Evolutionary conservation across 2,888 invertebrate species (phyloP).

Genomic region (Pseudococcus viburni): DNA sequence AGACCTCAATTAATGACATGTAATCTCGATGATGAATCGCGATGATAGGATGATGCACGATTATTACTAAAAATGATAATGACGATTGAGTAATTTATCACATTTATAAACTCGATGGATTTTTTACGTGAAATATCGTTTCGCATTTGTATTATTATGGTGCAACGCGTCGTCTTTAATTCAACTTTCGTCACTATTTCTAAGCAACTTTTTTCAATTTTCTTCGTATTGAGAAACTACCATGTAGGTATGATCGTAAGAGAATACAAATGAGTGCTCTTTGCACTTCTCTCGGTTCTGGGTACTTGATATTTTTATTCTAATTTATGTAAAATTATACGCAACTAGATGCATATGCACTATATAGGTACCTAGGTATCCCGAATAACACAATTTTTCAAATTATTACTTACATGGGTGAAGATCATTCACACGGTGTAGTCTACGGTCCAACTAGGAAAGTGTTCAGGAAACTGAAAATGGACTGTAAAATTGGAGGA

Average conservation of each 20-base stretch:
- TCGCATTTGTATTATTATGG: conserved; percentile 9
- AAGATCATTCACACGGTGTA: background rate
- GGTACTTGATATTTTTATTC: background rate
- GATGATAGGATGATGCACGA: background rate
- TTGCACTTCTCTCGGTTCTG: background rate
- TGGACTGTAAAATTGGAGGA: too few relatives aligned
- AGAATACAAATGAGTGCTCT: background rate
- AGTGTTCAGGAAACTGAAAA: too few relatives aligned
- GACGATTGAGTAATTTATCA: conserved; percentile 25
- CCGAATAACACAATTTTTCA: background rate
- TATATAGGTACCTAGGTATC: background rate
- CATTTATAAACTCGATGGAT: background rate
- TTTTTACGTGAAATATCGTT: conserved; percentile 22
- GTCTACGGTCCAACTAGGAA: too few relatives aligned
- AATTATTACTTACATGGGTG: background rate
- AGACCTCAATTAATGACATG: conserved; percentile 19
- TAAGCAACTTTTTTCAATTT: conserved; percentile 2
- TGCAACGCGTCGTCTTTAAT: conserved; percentile 7
- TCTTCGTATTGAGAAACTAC: background rate
- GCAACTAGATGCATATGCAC: background rate
- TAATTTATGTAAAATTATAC: background rate
- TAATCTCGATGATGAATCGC: background rate
- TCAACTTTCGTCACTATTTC: conserved; percentile 8
- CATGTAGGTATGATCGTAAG: background rate
- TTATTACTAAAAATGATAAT: background rate